Conservation (phyloP, 2,888 invertebrate species). For the Zaprionus lineosus region DNA sequence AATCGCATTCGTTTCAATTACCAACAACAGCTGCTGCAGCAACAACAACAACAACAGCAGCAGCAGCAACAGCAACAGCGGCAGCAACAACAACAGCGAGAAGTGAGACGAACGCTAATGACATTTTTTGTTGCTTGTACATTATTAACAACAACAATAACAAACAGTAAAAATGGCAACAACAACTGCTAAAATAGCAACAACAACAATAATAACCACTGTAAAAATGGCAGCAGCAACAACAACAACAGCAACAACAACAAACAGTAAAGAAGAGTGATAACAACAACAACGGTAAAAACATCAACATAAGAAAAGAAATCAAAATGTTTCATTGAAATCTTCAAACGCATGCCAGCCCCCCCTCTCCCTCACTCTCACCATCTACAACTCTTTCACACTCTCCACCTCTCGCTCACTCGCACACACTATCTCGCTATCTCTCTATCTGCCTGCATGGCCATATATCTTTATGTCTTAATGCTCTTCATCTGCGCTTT, state of each 20-base stretch:
- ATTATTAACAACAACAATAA: slow-evolving; percentile 4
- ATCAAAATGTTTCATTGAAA: slow-evolving; percentile 45
- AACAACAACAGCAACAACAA: too few relatives aligned
- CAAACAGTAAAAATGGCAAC: too few relatives aligned
- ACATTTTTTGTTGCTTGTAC: slow-evolving; percentile 35
- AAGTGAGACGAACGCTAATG: slow-evolving; percentile 40
- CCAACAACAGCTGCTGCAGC: slow-evolving; percentile 38
- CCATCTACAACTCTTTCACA: background rate
- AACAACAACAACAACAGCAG: slow-evolving; percentile 12
- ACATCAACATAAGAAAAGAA: slow-evolving; percentile 17
- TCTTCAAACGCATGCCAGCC: slow-evolving; percentile 21
- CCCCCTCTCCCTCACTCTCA: slow-evolving; percentile 1
- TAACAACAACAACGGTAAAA: too few relatives aligned
- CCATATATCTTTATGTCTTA: too few relatives aligned
- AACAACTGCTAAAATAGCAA: slow-evolving; percentile 16
- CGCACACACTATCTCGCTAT: background rate
- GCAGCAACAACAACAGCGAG: slow-evolving; percentile 10
- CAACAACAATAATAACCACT: too few relatives aligned
- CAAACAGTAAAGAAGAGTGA: too few relatives aligned
- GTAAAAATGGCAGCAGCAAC: slow-evolving; percentile 10
- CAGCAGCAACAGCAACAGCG: slow-evolving; percentile 22
- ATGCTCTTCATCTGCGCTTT: too few relatives aligned
- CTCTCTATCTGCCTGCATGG: background rate
- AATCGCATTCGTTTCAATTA: slow-evolving; percentile 80
- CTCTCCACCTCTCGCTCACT: background rate